Base-by-base conservation (phyloP, 53 echinoderm and acorn worm genomes). In the Antedon mediterranea region DNA sequence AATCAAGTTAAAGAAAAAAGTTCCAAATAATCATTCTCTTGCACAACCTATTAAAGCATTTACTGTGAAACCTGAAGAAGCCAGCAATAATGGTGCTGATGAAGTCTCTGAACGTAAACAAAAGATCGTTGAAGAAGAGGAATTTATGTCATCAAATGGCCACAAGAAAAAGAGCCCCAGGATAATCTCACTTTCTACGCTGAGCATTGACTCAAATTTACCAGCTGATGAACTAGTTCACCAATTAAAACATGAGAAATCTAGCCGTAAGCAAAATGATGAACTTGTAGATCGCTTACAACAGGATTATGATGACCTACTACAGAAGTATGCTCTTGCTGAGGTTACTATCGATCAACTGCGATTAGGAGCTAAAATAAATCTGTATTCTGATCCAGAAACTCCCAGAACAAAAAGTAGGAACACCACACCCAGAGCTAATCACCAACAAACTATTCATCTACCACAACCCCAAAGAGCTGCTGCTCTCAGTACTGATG, bases 311-410 rank as follows among this genome's bases (percentile, higher is more conserved):
- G 97, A 92, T 71, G 95, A 89, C 30, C 76, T 95, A 33, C 78
- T 95, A 14, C 87, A 87, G 41, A 95, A 95, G 43, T 86, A 89
- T 43, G 97, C 97, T 0, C 89, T 79, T 33, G 97, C 97, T 11
- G 91, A 92, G 81, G 91, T 89, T 72, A 91, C 97, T 3, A 95
- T 95, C 74, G 97, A 95, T 77, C 86, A 87, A 72, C 33, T 95
- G 73, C 85, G 89, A 30, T 77, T 95, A 13, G 97, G 97, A 6
- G 97, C 97, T 28, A 85, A 85, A 83, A 91, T 95, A 30, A 89
- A 86, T 75, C 76, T 93, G 33, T 75, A 83, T 27, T 88, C 81
- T 29, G 83, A 83, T 74, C 86, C 86, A 28, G 57, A 26, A 18
- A 72, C 74, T 11, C 83, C 78, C 74, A 83, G 86, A 43, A 30